These are phyloP conservation scores for Blomia tropicalis DNA, from an alignment of 2,888 invertebrate genomes.

Conservation along the genomic window DNA sequence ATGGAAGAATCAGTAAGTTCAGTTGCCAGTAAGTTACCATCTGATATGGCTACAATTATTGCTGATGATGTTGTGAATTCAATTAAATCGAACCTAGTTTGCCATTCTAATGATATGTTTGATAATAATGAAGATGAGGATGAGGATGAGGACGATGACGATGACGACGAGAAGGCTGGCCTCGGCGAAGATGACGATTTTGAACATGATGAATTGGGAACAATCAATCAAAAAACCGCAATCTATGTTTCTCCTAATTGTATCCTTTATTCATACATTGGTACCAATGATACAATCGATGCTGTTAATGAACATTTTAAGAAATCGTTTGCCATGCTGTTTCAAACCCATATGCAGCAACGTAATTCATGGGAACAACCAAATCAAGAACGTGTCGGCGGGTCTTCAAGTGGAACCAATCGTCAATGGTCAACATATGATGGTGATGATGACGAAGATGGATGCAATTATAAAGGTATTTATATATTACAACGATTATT, in stretches of 20 bases:
- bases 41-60: too few species aligned
- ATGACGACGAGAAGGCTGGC: neutral
- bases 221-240: neutral
- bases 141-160: neutral
- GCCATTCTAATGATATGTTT: too few species aligned
- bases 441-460: too few species aligned
- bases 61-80: too few species aligned
- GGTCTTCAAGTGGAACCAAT: too few species aligned
- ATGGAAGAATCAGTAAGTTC: too few species aligned
- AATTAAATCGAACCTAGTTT: too few species aligned
- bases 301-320: slow-evolving; percentile 8
- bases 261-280: neutral
- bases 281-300: neutral
- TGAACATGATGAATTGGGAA: neutral
- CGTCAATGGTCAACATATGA: too few species aligned
- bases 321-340: neutral
- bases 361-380: neutral
- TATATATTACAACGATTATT: too few species aligned
- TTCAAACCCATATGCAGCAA: slow-evolving; percentile 6
- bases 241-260: slow-evolving; percentile 1
- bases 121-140: slow-evolving; percentile 2
- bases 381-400: neutral
- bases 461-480: too few species aligned
- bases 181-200: neutral
- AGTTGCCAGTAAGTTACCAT: too few species aligned